These are phyloP conservation scores for Heloderma charlesbogerti DNA, from an alignment of 2,113 vertebrate genomes.

Conservation along the genomic window DNA sequence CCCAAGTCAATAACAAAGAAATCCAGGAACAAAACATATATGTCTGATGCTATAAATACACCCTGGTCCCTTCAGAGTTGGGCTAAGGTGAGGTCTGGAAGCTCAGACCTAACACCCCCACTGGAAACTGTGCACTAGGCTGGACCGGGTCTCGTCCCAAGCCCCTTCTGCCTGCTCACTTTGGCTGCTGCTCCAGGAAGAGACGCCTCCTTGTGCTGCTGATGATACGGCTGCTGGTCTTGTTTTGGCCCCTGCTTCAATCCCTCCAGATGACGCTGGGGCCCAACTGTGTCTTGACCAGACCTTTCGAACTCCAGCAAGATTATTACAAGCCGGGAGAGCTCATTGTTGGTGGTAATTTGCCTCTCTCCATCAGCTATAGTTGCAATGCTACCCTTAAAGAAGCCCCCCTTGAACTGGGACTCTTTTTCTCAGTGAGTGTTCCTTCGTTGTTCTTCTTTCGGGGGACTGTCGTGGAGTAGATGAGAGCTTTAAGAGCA, in stretches of 20 bases:
- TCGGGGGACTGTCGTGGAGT: no score
- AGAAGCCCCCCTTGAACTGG: not conserved
- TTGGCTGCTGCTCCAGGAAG: no score
- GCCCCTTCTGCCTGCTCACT: fast-evolving
- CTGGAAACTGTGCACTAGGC: no score
- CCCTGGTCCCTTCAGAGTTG: no score
- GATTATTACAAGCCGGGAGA: not conserved
- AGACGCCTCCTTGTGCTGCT: not conserved
- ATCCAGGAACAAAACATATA: no score
- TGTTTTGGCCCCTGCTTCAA: not conserved
- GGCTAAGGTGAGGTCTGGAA: no score
- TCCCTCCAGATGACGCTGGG: not conserved
- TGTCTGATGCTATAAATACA: no score
- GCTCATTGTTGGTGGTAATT: not conserved
- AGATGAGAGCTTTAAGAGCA: no score
- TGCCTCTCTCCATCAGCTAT: not conserved
- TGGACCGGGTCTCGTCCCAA: not conserved
- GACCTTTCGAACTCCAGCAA: not conserved
- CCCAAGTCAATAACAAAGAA: no score
- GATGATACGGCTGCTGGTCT: not conserved
- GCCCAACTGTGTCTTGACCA: not conserved
- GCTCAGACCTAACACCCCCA: no score
- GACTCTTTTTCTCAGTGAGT: no score
- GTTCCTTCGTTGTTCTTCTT: no score
- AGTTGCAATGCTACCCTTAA: not conserved